A percentile compares a stretch with the other conserved stretches of the same genome.
These are phyloP conservation scores for Myripristis jacobus DNA, from an alignment of 2,797 vertebrate species.

Conservation along the genomic window DNA sequence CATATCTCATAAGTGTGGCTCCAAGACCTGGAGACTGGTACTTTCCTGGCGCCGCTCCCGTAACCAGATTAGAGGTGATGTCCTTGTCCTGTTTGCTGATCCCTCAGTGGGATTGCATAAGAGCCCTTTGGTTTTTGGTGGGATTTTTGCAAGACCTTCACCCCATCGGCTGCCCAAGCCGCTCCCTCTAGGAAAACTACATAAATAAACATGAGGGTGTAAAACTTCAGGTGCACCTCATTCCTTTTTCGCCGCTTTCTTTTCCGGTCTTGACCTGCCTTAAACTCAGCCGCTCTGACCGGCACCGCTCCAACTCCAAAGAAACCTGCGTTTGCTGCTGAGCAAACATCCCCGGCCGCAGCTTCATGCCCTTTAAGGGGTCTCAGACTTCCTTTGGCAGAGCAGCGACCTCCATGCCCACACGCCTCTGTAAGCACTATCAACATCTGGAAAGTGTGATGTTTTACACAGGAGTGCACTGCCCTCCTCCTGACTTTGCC, in stretches of 20 bases:
- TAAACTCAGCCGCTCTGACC: conserved; percentile 33
- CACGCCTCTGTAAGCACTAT: conserved; percentile 52
- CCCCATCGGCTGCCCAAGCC: background rate
- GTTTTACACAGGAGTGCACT: conserved; percentile 51
- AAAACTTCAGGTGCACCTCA: conserved; percentile 64
- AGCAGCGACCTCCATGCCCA: conserved; percentile 42
- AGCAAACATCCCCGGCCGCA: conserved; percentile 58
- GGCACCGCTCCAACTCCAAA: conserved; percentile 32
- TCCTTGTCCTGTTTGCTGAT: background rate
- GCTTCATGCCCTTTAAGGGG: conserved; percentile 39
- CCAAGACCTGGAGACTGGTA: conserved; percentile 15
- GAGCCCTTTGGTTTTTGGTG: conserved; percentile 2
- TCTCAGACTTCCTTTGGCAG: conserved; percentile 49
- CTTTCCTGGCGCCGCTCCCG: conserved; percentile 11
- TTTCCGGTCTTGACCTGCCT: conserved; percentile 46
- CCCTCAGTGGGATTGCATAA: conserved; percentile 3
- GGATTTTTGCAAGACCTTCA: conserved; percentile 11
- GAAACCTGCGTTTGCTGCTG: conserved; percentile 42
- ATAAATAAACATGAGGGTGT: conserved; percentile 44
- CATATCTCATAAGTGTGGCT: conserved; percentile 28
- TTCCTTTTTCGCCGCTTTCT: conserved; percentile 27
- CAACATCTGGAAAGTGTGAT: conserved; percentile 61
- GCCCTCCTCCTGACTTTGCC: conserved; percentile 20
- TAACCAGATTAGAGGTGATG: background rate
- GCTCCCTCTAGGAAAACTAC: conserved; percentile 55